phyloP scores from a whole-genome alignment of 2,888 invertebrate species.

The Luperina nickerlii region DNA sequence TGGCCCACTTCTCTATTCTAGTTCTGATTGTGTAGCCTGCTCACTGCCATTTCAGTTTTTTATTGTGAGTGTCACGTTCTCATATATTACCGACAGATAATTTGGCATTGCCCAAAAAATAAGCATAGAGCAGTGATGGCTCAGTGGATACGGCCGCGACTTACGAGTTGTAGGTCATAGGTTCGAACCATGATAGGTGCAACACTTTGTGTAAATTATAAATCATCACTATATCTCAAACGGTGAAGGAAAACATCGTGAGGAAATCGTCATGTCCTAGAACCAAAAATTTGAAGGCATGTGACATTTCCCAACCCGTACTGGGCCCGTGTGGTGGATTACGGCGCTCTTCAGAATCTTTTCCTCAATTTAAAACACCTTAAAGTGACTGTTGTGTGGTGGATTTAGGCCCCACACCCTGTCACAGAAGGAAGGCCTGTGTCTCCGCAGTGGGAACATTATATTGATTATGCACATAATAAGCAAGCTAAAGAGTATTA shows the following conservation, averaged over 20 bases:
- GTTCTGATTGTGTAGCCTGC: no score
- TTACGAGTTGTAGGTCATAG: neutral
- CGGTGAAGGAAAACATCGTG: neutral
- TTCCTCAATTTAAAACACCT: no score
- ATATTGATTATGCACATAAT: neutral
- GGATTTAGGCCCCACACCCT: no score
- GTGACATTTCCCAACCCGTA: neutral
- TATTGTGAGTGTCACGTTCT: neutral
- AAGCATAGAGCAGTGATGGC: neutral
- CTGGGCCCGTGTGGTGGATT: neutral
- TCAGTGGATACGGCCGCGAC: neutral
- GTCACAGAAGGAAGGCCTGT: rapidly evolving
- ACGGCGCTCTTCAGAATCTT: no score
- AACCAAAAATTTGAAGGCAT: neutral
- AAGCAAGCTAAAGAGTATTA: neutral
- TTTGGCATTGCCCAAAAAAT: neutral
- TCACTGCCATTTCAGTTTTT: no score
- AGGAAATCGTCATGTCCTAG: neutral
- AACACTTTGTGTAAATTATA: no score
- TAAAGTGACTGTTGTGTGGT: no score
- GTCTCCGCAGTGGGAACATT: neutral
- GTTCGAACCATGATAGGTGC: neutral
- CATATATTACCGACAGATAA: neutral
- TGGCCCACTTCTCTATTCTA: no score
- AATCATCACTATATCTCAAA: neutral